Evolutionary conservation across 2,888 invertebrate genomes (phyloP), one percentile per base, ranked within the genome.

Genomic region (Tanytarsus gracilentus): DNA sequence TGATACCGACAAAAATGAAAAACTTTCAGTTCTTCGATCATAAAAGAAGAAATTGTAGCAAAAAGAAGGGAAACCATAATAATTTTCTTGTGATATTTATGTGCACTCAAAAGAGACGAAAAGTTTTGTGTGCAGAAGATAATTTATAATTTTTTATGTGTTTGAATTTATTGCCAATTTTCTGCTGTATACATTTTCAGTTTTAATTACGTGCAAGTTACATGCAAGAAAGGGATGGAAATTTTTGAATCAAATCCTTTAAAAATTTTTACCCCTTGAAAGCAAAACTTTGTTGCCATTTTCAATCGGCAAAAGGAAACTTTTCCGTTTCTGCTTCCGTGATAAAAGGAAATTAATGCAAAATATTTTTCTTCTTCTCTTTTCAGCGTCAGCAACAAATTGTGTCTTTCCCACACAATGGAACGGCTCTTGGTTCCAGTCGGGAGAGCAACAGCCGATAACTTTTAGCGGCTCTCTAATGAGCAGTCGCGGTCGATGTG

Each of bases 361-460:
- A 2, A 44, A 51, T 8, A 18, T 29, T 51, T 51, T 29, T 29
- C 16, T 50, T 55, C 18, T 61, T 61, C 33, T 44, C 27, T 61
- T 63, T 69, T 52, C 67, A 73, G 69, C 68, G 65, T 68, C 69
- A n/a, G n/a, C n/a, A 65, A 68, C 85, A 79, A 83, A 83, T 68
- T 91, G 91, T 76, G 80, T 81, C 66, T 90, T 91, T 77, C 90
- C 90, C 65, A 77, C 81, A 66, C 80, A 83, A 66, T 91, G 91
- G 91, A 85, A 88, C 71, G 91, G 91, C 66, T 85, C 85, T 66
- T 91, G 91, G 91, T 91, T 91, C 78, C 88, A 90, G 74, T 89
- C 90, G 62, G 91, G 91, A 63, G 88, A 90, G 67, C 84, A 88
- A 70, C 87, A 87, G 73, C 84, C 88, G 58, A 88, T 91, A 75